These are phyloP conservation scores for Crematogaster levior DNA, from an alignment of 2,888 invertebrate genomes.

Conservation along the genomic window DNA sequence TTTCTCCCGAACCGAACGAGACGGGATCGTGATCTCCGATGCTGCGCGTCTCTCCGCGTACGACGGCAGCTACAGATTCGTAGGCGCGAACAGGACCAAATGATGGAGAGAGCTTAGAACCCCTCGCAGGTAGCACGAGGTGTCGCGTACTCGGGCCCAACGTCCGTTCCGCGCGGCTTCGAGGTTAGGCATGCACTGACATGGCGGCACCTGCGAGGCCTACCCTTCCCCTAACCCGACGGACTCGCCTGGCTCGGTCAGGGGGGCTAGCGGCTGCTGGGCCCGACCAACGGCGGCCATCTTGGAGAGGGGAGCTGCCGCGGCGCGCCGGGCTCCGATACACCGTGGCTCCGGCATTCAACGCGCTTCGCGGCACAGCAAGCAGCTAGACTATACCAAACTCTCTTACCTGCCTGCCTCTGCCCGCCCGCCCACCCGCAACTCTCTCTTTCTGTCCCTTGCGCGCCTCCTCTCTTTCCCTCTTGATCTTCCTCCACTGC, in stretches of 20 bases:
- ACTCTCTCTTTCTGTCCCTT: background rate
- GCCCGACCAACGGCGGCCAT: constrained; percentile 82
- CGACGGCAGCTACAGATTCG: background rate
- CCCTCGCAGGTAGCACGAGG: constrained; percentile 63
- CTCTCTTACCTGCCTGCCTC: constrained; percentile 59
- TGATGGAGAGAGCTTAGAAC: background rate
- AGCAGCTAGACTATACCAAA: constrained; percentile 79
- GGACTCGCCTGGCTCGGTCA: constrained; percentile 77
- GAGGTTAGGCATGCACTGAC: constrained; percentile 85
- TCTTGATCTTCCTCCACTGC: constrained; percentile 40
- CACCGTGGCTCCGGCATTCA: constrained; percentile 76
- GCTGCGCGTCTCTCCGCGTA: background rate
- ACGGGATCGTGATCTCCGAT: background rate
- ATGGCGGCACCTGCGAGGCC: constrained; percentile 85
- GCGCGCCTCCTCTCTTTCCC: constrained; percentile 30
- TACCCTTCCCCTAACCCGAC: constrained; percentile 81
- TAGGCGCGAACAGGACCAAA: background rate
- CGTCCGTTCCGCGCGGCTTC: constrained; percentile 84
- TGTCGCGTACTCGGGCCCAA: constrained; percentile 78
- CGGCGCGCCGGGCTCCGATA: constrained; percentile 63
- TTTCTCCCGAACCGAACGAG: background rate
- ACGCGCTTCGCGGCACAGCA: constrained; percentile 76
- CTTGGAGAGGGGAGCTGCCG: constrained; percentile 82
- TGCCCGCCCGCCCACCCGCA: constrained; percentile 35
- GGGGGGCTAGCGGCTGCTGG: constrained; percentile 78